Percentiles rank a stretch among this genome's conserved stretches.
phyloP scores from a whole-genome alignment of 1,140 invertebrate genomes.

The Papilio xuthus region DNA sequence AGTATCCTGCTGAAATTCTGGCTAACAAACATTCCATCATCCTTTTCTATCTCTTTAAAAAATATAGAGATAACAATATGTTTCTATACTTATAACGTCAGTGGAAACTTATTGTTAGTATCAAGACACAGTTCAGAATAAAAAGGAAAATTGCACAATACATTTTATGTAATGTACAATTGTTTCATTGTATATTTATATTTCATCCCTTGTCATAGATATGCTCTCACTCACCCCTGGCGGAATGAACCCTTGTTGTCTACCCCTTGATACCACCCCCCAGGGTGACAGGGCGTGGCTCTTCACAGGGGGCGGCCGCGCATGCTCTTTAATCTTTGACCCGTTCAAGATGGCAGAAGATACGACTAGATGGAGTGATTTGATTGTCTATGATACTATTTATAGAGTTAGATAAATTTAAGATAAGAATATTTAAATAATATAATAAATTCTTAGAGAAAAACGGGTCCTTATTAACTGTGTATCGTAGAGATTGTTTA shows the following conservation, averaged over 20 bases:
- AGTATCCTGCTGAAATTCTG: too few species aligned
- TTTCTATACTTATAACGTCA: background rate
- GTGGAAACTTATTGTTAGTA: background rate
- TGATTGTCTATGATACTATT: slow-evolving; percentile 26
- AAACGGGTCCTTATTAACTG: background rate
- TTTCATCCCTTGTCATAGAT: background rate
- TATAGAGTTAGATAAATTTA: slow-evolving; percentile 8
- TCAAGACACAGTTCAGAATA: background rate
- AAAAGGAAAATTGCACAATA: background rate
- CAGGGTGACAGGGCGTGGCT: slow-evolving; percentile 55
- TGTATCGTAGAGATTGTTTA: background rate
- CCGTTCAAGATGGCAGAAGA: slow-evolving; percentile 57
- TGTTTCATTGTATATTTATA: background rate
- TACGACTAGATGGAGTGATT: slow-evolving; percentile 36
- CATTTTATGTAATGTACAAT: background rate
- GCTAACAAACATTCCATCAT: too few species aligned
- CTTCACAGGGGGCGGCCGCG: slow-evolving; percentile 61
- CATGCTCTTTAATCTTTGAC: slow-evolving; percentile 66
- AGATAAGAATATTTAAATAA: slow-evolving; percentile 8
- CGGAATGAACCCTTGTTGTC: slow-evolving; percentile 43
- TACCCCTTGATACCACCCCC: slow-evolving; percentile 53
- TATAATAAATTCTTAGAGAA: too few species aligned
- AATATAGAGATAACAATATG: too few species aligned
- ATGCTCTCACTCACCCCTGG: background rate
- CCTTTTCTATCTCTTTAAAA: too few species aligned